phyloP scores from a whole-genome alignment of 2,797 vertebrate species.

The Alfaro cultratus region DNA sequence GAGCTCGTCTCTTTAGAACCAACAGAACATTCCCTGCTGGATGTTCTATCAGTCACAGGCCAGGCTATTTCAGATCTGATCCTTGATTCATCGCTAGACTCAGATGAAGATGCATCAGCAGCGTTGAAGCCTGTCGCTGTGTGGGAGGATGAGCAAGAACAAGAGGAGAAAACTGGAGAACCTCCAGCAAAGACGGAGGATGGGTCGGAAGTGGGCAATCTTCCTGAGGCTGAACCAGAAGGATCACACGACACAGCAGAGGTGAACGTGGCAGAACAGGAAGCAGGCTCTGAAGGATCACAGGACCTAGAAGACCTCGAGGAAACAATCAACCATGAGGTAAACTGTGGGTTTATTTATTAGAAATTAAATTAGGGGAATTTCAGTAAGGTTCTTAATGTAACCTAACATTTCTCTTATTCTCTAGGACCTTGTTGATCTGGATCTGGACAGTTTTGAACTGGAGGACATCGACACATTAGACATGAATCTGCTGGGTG shows the following conservation, averaged over 20 bases:
- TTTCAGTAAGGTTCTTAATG: not conserved
- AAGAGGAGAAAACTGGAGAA: not conserved
- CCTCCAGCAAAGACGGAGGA: not conserved
- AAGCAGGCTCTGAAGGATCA: slow-evolving; percentile 8
- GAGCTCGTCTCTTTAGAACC: slow-evolving; percentile 57
- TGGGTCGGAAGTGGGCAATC: not conserved
- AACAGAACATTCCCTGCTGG: slow-evolving; percentile 2
- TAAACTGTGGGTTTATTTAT: slow-evolving; percentile 13
- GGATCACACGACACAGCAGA: not conserved
- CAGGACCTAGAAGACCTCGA: slow-evolving; percentile 57
- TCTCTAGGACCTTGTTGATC: slow-evolving; percentile 81
- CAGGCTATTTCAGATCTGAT: slow-evolving; percentile 12
- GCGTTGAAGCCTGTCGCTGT: slow-evolving; percentile 20
- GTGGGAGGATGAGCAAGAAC: slow-evolving; percentile 14
- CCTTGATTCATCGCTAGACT: slow-evolving; percentile 14
- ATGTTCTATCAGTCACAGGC: slow-evolving; percentile 8
- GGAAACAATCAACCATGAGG: slow-evolving; percentile 62
- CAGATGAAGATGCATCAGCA: slow-evolving; percentile 16
- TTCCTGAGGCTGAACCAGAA: not conserved
- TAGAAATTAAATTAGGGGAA: not conserved
- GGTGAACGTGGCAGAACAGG: not conserved
- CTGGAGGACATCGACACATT: slow-evolving; percentile 90
- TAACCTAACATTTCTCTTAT: not conserved
- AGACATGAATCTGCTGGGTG: slow-evolving; percentile 89
- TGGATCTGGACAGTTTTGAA: slow-evolving; percentile 93